These are phyloP conservation scores for Halcyon chelicuti DNA, from an alignment of 2,797 vertebrate species.

Conservation along the genomic window DNA sequence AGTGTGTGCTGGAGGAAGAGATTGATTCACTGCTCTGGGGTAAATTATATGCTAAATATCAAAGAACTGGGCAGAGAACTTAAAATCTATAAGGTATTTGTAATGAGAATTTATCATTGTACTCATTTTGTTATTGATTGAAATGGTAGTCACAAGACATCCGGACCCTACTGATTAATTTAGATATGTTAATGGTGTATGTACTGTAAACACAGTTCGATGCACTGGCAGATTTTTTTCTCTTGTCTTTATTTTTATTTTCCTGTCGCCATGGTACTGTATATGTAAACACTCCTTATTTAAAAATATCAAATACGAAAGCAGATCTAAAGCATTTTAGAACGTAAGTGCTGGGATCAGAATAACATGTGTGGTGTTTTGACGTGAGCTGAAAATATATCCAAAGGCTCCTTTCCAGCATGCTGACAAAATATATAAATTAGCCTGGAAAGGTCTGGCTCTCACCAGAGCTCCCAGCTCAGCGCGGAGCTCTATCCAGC, in stretches of 20 bases:
- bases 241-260: slow-evolving; percentile 20
- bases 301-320: slow-evolving; percentile 34
- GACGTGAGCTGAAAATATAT: slow-evolving; percentile 64
- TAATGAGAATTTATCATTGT: background rate
- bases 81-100: background rate
- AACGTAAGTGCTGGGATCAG: background rate
- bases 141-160: background rate
- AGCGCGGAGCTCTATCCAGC: background rate
- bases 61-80: slow-evolving; percentile 5
- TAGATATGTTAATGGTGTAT: background rate
- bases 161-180: background rate
- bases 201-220: background rate
- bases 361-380: slow-evolving; percentile 54
- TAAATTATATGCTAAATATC: background rate
- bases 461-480: slow-evolving; percentile 16
- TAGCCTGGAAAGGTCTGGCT: slow-evolving; percentile 45
- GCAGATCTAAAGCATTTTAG: slow-evolving; percentile 27
- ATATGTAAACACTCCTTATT: slow-evolving; percentile 31
- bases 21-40: background rate
- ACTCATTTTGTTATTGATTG: background rate
- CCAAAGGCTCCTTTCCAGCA: slow-evolving; percentile 51
- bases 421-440: slow-evolving; percentile 62
- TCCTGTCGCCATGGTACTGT: background rate
- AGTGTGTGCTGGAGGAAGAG: background rate
- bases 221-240: background rate